Evolutionary conservation across 2,113 vertebrate species (phyloP).

Genomic region (Sinocyclocheilus anophthalmus): DNA sequence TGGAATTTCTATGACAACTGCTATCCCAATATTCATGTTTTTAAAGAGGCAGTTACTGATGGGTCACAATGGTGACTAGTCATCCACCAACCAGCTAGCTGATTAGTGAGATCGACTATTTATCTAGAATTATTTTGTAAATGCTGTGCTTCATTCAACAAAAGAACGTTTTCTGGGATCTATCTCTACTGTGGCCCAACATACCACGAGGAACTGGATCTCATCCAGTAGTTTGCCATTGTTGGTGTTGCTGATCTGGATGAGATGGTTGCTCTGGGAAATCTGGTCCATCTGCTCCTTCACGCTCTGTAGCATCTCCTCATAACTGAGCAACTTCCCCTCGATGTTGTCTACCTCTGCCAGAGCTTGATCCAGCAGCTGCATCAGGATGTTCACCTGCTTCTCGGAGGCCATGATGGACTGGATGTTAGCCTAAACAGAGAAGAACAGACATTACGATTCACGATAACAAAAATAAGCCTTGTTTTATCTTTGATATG

Average conservation of each 20-base stretch:
- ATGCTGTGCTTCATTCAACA: background rate
- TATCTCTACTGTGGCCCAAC: background rate
- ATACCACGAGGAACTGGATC: slow-evolving; percentile 96
- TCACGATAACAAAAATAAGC: background rate
- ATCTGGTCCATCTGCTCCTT: slow-evolving; percentile 99
- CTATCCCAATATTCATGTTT: no score
- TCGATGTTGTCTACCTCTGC: slow-evolving; percentile 96
- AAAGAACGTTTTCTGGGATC: background rate
- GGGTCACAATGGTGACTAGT: no score
- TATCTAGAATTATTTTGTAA: no score
- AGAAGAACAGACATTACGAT: background rate
- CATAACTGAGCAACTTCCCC: slow-evolving; percentile 93
- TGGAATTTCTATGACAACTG: no score
- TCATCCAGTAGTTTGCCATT: slow-evolving; percentile 91
- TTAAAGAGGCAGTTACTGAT: no score
- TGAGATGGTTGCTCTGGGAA: slow-evolving; percentile 96
- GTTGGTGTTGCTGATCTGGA: slow-evolving; percentile 97
- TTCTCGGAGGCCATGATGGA: slow-evolving; percentile 99
- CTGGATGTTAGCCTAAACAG: slow-evolving; percentile 92
- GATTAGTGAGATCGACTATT: no score
- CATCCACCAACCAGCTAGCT: no score
- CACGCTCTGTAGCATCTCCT: slow-evolving; percentile 98
- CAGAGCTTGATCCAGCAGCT: slow-evolving; percentile 91
- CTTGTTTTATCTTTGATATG: background rate
- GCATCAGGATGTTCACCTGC: slow-evolving; percentile 97